Evolutionary conservation across 2,797 vertebrate genomes (phyloP).

Genomic region (Apogon hyalosoma): DNA sequence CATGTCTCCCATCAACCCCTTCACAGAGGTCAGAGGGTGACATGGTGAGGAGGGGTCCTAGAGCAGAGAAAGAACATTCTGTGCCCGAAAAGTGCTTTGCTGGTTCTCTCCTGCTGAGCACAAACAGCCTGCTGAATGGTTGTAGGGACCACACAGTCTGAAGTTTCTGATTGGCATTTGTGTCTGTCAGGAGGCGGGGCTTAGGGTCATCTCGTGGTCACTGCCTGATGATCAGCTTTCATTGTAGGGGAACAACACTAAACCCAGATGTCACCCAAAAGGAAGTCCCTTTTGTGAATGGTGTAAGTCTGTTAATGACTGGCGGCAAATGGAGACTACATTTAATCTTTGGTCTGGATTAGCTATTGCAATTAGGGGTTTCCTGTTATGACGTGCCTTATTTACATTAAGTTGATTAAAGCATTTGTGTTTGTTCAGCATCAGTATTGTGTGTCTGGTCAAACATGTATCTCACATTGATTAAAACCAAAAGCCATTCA

Average conservation of each 20-base stretch:
- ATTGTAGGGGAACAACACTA: neutral
- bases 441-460: neutral
- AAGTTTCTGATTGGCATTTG: conserved; percentile 61
- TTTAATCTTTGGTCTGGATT: neutral
- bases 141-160: conserved; percentile 63
- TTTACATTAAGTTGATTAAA: neutral
- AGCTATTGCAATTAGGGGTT: neutral
- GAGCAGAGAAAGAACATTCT: conserved; percentile 78
- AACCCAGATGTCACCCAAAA: conserved; percentile 1
- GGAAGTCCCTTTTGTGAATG: conserved; percentile 7
- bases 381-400: conserved; percentile 7
- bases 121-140: conserved; percentile 71
- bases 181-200: conserved; percentile 32
- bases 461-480: neutral
- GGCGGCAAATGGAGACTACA: neutral
- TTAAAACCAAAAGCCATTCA: too few relatives aligned
- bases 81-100: conserved; percentile 84
- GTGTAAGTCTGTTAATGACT: neutral
- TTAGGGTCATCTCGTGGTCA: conserved; percentile 54
- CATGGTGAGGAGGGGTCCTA: conserved; percentile 35
- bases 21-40: conserved; percentile 56
- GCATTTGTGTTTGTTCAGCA: neutral
- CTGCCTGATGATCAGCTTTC: conserved; percentile 12
- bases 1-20: conserved; percentile 30
- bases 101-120: conserved; percentile 85